phyloP scores from a whole-genome alignment of 2,888 invertebrate genomes.

The Gymnosoma rotundatum region DNA sequence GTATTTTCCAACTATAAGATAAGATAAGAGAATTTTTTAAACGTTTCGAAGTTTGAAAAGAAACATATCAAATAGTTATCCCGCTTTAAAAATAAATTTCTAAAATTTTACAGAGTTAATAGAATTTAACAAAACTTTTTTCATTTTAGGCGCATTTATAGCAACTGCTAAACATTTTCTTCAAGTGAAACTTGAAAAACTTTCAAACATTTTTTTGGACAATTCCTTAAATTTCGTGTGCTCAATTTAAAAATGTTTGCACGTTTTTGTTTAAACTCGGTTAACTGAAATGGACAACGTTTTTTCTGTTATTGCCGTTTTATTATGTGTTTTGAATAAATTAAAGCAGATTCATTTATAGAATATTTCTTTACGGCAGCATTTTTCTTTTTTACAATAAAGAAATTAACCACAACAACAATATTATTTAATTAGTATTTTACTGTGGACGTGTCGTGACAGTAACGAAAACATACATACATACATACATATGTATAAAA shows the following conservation, averaged over 20 bases:
- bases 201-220: conserved; percentile 15
- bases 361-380: conserved; percentile 46
- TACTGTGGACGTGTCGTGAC: conserved; percentile 58
- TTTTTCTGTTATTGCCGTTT: conserved; percentile 42
- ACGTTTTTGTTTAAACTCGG: conserved; percentile 7
- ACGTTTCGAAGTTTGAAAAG: no score
- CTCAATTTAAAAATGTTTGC: conserved; percentile 3
- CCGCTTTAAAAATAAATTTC: no score
- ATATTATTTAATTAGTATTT: conserved; percentile 58
- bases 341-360: conserved; percentile 52
- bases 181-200: neutral
- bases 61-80: no score
- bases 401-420: conserved; percentile 31
- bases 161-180: neutral
- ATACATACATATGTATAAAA: no score
- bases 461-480: conserved; percentile 23
- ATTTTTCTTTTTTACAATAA: conserved; percentile 29
- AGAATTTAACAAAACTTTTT: neutral
- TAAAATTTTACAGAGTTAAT: no score
- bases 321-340: conserved; percentile 62
- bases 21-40: no score
- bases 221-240: conserved; percentile 28
- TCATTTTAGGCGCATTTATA: neutral
- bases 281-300: conserved; percentile 23
- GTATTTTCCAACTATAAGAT: no score